Conservation (phyloP, 1,140 invertebrate species). For the Euwallacea fornicatus region DNA sequence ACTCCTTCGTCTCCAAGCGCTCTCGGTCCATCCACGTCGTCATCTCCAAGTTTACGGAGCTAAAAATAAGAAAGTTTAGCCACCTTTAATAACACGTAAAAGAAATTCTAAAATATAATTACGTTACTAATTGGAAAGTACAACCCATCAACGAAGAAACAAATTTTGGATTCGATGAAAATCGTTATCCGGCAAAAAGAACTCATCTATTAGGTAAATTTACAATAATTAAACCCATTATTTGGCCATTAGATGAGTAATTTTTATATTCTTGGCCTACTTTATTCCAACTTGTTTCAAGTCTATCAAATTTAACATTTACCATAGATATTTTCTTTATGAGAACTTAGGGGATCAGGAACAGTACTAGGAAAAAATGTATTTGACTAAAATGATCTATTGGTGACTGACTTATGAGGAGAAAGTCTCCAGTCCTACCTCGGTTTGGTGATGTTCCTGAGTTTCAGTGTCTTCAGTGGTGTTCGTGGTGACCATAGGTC, state of each 20-base stretch:
- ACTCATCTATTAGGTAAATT: too few relatives aligned
- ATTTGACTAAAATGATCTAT: not conserved
- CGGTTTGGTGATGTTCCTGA: slow-evolving; percentile 82
- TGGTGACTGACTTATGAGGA: not conserved
- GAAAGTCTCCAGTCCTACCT: slow-evolving; percentile 58
- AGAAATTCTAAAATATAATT: not conserved
- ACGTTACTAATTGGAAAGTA: not conserved
- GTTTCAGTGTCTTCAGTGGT: slow-evolving; percentile 86
- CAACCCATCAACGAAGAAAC: not conserved
- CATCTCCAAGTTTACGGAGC: slow-evolving; percentile 53
- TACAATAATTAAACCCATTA: too few relatives aligned
- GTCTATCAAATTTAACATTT: too few relatives aligned
- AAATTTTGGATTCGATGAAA: not conserved
- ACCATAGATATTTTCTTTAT: too few relatives aligned
- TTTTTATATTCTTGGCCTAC: too few relatives aligned
- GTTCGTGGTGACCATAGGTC: slow-evolving; percentile 85
- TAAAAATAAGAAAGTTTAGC: slow-evolving; percentile 33
- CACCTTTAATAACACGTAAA: not conserved
- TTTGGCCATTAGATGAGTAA: too few relatives aligned
- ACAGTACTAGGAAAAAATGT: too few relatives aligned
- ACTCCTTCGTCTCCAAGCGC: slow-evolving; percentile 47
- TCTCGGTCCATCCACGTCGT: slow-evolving; percentile 49
- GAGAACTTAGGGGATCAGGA: too few relatives aligned
- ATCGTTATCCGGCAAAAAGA: too few relatives aligned
- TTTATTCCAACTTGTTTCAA: too few relatives aligned